Evolutionary conservation across 35 echinoderm and acorn worm genomes (phyloP).

Genomic region (Heliocidaris tuberculata): DNA sequence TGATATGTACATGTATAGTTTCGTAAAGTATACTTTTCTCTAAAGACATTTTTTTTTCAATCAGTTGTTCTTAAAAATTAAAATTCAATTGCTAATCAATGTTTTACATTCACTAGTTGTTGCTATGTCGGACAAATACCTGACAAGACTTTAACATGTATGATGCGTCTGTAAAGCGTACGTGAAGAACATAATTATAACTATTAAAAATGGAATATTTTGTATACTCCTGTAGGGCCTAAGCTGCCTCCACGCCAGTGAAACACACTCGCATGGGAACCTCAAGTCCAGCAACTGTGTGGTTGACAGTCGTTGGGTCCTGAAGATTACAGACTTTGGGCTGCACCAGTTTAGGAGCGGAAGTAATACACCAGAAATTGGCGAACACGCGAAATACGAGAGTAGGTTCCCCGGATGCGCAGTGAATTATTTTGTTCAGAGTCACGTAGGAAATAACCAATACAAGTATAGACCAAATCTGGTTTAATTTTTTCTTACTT

Average conservation of each 20-base stretch:
- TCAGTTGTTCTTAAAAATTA: too few relatives aligned
- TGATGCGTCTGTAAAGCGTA: too few relatives aligned
- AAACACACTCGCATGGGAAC: constrained; percentile 88
- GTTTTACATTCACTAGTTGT: too few relatives aligned
- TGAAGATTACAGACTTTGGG: constrained; percentile 85
- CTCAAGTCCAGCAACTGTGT: constrained; percentile 91
- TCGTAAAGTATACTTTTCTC: too few relatives aligned
- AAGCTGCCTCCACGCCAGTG: constrained; percentile 78
- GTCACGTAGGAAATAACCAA: background rate
- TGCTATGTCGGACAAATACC: too few relatives aligned
- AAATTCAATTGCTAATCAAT: too few relatives aligned
- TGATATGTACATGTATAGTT: too few relatives aligned
- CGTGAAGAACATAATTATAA: too few relatives aligned
- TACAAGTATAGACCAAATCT: background rate
- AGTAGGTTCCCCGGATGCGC: constrained; percentile 39
- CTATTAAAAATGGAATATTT: background rate
- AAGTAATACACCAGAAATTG: constrained; percentile 49
- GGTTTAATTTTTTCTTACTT: background rate
- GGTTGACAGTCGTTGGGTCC: constrained; percentile 92
- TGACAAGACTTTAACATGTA: too few relatives aligned
- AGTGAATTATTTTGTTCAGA: background rate
- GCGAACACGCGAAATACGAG: constrained; percentile 70
- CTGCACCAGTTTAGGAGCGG: constrained; percentile 67
- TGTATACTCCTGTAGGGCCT: constrained; percentile 68
- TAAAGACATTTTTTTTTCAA: too few relatives aligned